Percentiles rank a stretch among this genome's conserved stretches.
Evolutionary conservation across 2,888 invertebrate genomes (phyloP).

Genomic region (Artemia sp.): DNA sequence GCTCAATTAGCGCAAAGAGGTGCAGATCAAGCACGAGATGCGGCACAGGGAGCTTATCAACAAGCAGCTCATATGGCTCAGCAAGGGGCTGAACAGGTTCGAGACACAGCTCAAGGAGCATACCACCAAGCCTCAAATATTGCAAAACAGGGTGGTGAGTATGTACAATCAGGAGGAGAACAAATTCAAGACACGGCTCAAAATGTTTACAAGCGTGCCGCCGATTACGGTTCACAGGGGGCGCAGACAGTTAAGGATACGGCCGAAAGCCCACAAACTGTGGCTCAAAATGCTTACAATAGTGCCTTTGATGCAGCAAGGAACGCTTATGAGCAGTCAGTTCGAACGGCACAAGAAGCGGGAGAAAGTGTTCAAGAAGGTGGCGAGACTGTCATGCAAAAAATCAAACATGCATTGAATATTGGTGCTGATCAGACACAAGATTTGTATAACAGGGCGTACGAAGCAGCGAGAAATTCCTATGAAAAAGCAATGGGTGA

Average conservation of each 20-base stretch:
- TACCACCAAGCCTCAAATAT: background rate
- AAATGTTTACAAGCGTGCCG: background rate
- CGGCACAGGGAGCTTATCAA: background rate
- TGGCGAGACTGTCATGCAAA: background rate
- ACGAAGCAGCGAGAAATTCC: background rate
- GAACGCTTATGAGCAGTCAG: background rate
- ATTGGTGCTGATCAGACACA: background rate
- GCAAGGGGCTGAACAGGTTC: background rate
- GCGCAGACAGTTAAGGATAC: background rate
- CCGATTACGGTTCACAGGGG: background rate
- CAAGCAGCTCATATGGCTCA: background rate
- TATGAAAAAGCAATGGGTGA: background rate
- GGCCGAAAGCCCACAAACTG: background rate
- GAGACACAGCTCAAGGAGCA: background rate
- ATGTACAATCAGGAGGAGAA: background rate
- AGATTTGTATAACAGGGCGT: constrained; percentile 10
- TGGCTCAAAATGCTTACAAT: background rate
- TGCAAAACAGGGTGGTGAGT: constrained; percentile 1
- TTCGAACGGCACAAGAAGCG: background rate
- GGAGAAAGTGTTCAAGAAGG: constrained; percentile 4
- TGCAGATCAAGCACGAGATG: constrained; percentile 1
- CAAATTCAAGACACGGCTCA: background rate
- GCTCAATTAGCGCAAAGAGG: background rate
- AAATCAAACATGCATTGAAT: constrained; percentile 4
- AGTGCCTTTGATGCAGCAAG: constrained; percentile 5